Evolutionary conservation across 2,113 vertebrate species (phyloP).

Genomic region (Syngnathoides biaculeatus): DNA sequence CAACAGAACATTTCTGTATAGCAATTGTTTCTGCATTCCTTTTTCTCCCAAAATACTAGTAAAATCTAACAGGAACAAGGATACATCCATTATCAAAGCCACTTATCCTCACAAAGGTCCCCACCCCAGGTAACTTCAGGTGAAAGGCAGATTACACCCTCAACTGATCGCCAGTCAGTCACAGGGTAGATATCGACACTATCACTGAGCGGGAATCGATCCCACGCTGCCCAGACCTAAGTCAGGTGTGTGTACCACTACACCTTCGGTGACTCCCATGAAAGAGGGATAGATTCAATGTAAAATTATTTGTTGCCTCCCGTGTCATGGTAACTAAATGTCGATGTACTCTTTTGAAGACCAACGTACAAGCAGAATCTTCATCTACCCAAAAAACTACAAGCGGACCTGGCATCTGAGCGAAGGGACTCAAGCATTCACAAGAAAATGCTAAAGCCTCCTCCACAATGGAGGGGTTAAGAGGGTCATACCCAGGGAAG

Average conservation of each 20-base stretch:
- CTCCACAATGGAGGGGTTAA: constrained; percentile 63
- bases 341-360: constrained; percentile 9
- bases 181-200: too few relatives aligned
- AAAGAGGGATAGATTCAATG: background rate
- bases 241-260: too few relatives aligned
- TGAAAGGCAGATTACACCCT: too few relatives aligned
- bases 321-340: constrained; percentile 1
- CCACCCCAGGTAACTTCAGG: too few relatives aligned
- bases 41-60: background rate
- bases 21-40: background rate
- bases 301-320: background rate
- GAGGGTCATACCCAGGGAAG: constrained; percentile 62
- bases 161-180: too few relatives aligned
- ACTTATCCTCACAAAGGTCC: too few relatives aligned
- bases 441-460: constrained; percentile 52
- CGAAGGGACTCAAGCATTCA: constrained; percentile 25
- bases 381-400: constrained; percentile 46
- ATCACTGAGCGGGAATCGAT: too few relatives aligned
- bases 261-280: too few relatives aligned
- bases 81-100: too few relatives aligned
- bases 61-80: background rate
- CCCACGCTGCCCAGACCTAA: too few relatives aligned
- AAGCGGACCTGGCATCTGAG: constrained; percentile 52
- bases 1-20: background rate
- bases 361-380: constrained; percentile 14